Base-by-base conservation (phyloP, 2,888 invertebrate species). In the Stratiomys singularior region DNA sequence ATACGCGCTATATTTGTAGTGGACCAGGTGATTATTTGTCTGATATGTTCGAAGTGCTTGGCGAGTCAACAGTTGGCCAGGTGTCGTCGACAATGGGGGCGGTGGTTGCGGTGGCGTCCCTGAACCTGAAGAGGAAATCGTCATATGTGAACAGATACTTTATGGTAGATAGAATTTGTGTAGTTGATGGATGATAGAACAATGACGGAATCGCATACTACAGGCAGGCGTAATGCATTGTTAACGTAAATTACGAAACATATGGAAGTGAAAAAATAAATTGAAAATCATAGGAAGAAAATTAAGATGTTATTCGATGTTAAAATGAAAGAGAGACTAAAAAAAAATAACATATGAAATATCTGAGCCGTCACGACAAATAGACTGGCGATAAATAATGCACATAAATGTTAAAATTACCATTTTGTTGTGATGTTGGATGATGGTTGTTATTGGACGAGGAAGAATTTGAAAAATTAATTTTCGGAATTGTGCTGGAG, bases 1-100 rank as follows among this genome's bases (percentile, higher is more conserved):
- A 85, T 97, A 98, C 66, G 91, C 92, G 84, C 91, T 92, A 85
- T 97, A 98, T 87, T 97, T 98, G 87, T 95, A 98, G 85, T 95
- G 93, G 80, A 98, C 92, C 80, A 96, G 90, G 88, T 94, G 94
- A 93, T 96, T 96, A 84, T 95, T 94, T 78, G 94, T 93, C 3
- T 94, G 93, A 86, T 98, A 98, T 82, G 94, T 90, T 82, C 91
- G 89, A 58, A 91, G 83, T 0, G 91, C 90, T 82, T 91, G 91
- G 21, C 90, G 87, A 0, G 91, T 91, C 81, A 91, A 88, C 79
- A 91, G 84, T 0, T 90, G 90, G 78, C 91, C 87, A 23, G 84
- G 84, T 18, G 85, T 83, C 52, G n/a, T 23, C n/a, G 23, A 11
- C 7, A 60, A 37, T 23, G 37, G 28, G 13, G 74, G 21, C 13